A percentile compares a stretch with the other conserved stretches of the same genome.
Conservation (phyloP, 2,113 vertebrate species). For the Anser cygnoides region DNA sequence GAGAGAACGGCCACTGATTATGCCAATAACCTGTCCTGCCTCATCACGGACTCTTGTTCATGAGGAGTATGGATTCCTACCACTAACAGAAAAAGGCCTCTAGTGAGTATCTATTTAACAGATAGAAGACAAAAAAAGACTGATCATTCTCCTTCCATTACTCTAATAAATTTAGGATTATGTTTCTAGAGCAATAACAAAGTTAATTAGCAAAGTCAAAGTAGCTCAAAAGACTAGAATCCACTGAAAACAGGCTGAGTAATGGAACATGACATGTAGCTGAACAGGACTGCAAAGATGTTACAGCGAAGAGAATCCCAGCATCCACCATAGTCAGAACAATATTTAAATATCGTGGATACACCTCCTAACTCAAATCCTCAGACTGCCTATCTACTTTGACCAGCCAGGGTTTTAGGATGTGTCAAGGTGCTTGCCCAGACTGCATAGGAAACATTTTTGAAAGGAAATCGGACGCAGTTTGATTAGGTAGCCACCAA, state of each 20-base stretch:
- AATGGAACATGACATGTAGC: rapidly evolving
- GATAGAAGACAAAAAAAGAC: not conserved
- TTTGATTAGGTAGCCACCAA: not conserved
- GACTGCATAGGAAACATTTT: not conserved
- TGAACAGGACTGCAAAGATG: not conserved
- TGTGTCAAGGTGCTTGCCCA: not conserved
- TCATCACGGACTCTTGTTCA: not conserved
- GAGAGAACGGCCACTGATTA: not conserved
- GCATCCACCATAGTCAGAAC: not conserved
- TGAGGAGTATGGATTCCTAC: not conserved
- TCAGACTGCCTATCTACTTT: not conserved
- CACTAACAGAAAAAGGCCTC: not conserved
- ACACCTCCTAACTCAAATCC: not conserved
- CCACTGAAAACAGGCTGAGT: not conserved
- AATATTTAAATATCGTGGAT: not conserved
- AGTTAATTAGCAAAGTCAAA: not conserved
- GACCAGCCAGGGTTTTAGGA: not conserved
- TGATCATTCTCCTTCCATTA: not conserved
- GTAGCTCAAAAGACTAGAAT: not conserved
- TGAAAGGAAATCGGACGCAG: not conserved
- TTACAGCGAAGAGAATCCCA: not conserved
- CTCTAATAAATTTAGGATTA: not conserved
- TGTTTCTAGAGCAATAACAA: not conserved
- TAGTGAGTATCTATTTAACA: not conserved
- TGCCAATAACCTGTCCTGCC: not conserved